phyloP scores from a whole-genome alignment of 2,888 invertebrate genomes.

The Steinernema hermaphroditum region DNA sequence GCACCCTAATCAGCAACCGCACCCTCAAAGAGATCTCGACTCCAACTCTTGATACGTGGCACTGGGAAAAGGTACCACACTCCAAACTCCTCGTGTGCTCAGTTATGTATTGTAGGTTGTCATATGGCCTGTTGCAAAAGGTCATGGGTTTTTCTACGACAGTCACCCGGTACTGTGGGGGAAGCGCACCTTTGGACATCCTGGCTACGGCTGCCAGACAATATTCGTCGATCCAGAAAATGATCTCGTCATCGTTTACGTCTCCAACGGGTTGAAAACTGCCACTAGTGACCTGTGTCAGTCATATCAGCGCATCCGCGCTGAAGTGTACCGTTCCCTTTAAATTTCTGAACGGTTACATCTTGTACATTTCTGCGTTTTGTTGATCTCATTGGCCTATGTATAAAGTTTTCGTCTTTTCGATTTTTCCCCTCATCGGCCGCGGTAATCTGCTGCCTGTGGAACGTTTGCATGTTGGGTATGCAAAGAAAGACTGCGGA shows the following conservation, averaged over 20 bases:
- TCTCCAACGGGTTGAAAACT: conserved; percentile 61
- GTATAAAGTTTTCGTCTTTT: not conserved
- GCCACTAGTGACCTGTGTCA: conserved; percentile 59
- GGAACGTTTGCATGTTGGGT: no score
- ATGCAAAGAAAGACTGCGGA: no score
- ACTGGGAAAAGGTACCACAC: conserved; percentile 50
- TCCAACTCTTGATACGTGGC: conserved; percentile 59
- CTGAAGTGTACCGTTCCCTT: conserved; percentile 45
- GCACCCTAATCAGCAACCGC: conserved; percentile 47
- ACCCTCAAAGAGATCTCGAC: conserved; percentile 45
- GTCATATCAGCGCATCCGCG: conserved; percentile 53
- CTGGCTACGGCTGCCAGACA: conserved; percentile 62
- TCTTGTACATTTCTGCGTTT: not conserved
- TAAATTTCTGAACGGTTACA: not conserved
- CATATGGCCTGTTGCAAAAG: conserved; percentile 60
- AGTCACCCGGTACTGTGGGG: conserved; percentile 56
- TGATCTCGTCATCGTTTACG: conserved; percentile 51
- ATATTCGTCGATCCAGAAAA: conserved; percentile 53
- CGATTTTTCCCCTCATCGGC: no score
- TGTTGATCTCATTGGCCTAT: not conserved
- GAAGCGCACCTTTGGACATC: conserved; percentile 60
- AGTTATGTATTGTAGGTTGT: conserved; percentile 40
- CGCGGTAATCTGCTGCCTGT: no score
- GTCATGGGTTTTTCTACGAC: conserved; percentile 63
- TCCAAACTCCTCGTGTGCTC: not conserved